Evolutionary conservation across 2,888 invertebrate genomes (phyloP).

Genomic region (Craniophora ligustri): DNA sequence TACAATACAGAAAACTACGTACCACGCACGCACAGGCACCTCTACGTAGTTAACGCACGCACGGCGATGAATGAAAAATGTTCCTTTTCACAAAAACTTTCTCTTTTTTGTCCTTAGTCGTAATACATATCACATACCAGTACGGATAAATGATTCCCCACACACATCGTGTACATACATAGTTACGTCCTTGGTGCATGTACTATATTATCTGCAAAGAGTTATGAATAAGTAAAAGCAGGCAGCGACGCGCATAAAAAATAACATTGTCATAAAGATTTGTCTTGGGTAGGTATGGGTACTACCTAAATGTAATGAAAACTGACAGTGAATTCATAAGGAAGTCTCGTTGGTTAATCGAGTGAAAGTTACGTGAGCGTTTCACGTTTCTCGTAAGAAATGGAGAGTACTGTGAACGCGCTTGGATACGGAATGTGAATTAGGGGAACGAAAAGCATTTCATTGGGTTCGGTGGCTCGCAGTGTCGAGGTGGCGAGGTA

Average conservation of each 20-base stretch:
- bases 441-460: conserved; percentile 75
- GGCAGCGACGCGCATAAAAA: conserved; percentile 60
- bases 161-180: conserved; percentile 22
- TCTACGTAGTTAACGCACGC: conserved; percentile 65
- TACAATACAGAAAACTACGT: conserved; percentile 62
- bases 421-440: conserved; percentile 81
- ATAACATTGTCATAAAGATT: conserved; percentile 69
- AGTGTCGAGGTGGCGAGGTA: conserved; percentile 47
- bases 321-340: conserved; percentile 76
- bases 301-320: conserved; percentile 70
- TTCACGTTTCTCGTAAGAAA: conserved; percentile 79
- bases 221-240: conserved; percentile 62
- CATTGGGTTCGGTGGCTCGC: conserved; percentile 70
- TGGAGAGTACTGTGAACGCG: conserved; percentile 74
- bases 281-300: conserved; percentile 64
- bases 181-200: conserved; percentile 38
- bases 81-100: conserved; percentile 64
- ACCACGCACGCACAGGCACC: conserved; percentile 63
- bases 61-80: conserved; percentile 63
- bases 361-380: conserved; percentile 82
- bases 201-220: conserved; percentile 56
- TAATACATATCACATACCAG: conserved; percentile 53
- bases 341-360: conserved; percentile 80
- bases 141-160: conserved; percentile 24
- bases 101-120: conserved; percentile 53